Conservation (phyloP, 1,140 invertebrate genomes). For the Zaprionus gabonicus region DNA sequence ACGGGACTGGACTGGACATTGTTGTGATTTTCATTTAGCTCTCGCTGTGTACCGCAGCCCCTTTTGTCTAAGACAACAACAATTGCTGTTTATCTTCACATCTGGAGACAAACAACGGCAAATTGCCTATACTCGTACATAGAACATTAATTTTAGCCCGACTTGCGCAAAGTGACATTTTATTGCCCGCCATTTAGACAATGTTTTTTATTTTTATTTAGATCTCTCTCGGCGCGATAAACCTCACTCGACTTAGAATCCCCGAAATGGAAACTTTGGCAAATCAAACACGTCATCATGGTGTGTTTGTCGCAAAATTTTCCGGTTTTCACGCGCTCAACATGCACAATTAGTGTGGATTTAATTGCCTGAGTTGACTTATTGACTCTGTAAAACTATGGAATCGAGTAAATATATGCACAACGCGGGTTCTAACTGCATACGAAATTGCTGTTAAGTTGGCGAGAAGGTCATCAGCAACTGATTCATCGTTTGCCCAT, state of each 20-base stretch:
- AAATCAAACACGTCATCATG: conserved; percentile 32
- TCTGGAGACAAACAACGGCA: conserved; percentile 13
- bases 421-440: conserved; percentile 1
- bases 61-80: conserved; percentile 29
- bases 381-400: conserved; percentile 29
- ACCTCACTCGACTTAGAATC: neutral
- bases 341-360: conserved; percentile 36
- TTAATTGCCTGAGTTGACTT: conserved; percentile 53
- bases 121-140: conserved; percentile 15
- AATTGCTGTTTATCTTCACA: conserved; percentile 20
- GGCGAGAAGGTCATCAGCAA: conserved; percentile 21
- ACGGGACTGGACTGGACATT: conserved; percentile 25
- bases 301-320: conserved; percentile 42
- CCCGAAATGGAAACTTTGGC: conserved; percentile 59
- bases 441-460: conserved; percentile 14
- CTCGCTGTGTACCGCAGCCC: conserved; percentile 27
- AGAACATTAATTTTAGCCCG: conserved; percentile 60
- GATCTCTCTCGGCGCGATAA: conserved; percentile 49
- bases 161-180: conserved; percentile 33
- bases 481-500: conserved; percentile 21
- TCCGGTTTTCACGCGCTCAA: conserved; percentile 37
- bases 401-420: conserved; percentile 7
- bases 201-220: neutral
- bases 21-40: conserved; percentile 48
- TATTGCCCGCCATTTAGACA: conserved; percentile 51